These are phyloP conservation scores for Drosophila atripex DNA, from an alignment of 2,888 invertebrate species.

Conservation along the genomic window DNA sequence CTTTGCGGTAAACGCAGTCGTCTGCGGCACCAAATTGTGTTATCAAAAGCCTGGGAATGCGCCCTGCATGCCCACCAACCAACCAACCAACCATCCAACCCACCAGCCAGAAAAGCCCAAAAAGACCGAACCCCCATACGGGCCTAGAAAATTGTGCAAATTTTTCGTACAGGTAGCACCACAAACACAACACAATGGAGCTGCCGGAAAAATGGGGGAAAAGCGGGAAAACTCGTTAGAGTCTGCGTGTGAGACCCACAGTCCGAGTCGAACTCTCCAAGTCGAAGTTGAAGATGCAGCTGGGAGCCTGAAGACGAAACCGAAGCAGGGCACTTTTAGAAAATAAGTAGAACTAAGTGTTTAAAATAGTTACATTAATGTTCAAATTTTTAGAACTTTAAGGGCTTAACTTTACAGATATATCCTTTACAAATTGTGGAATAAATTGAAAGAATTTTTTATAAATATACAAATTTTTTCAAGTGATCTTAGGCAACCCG, in stretches of 20 bases:
- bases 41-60: constrained; percentile 76
- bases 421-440: too few relatives aligned
- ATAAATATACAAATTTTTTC: constrained; percentile 12
- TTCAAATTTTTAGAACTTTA: background rate
- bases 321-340: constrained; percentile 15
- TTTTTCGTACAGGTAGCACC: constrained; percentile 68
- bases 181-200: constrained; percentile 31
- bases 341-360: background rate
- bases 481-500: constrained; percentile 41
- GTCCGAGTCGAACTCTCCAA: constrained; percentile 11
- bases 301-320: constrained; percentile 13
- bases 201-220: constrained; percentile 15
- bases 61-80: constrained; percentile 60
- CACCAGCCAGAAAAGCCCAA: constrained; percentile 12
- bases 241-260: constrained; percentile 69
- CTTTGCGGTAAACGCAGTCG: constrained; percentile 73
- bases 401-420: too few relatives aligned
- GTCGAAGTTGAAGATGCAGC: constrained; percentile 22
- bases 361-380: background rate
- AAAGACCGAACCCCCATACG: constrained; percentile 53
- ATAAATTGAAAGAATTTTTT: background rate
- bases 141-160: constrained; percentile 57
- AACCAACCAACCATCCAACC: background rate
- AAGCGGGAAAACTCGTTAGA: constrained; percentile 71
- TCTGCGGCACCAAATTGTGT: constrained; percentile 70